These are phyloP conservation scores for Euphydryas editha DNA, from an alignment of 2,888 invertebrate species.

Conservation along the genomic window DNA sequence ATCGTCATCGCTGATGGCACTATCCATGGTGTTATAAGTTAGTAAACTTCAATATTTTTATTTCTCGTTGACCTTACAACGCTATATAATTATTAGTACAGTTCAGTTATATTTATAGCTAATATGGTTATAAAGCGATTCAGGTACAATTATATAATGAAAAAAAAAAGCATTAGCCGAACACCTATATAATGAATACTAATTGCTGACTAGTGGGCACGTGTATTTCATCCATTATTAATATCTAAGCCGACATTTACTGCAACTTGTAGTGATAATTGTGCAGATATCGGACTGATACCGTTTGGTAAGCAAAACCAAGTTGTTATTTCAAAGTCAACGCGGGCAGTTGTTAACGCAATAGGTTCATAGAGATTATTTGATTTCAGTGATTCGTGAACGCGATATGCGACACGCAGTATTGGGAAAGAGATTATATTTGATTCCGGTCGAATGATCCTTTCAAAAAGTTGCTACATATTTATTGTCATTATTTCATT, in stretches of 20 bases:
- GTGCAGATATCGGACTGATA: conserved; percentile 31
- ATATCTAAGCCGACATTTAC: conserved; percentile 27
- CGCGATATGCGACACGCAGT: conserved; percentile 34
- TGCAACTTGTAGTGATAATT: conserved; percentile 33
- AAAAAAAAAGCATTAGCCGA: conserved; percentile 14
- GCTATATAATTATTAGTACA: too few relatives aligned
- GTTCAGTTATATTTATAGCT: background rate
- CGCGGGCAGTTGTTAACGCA: conserved; percentile 20
- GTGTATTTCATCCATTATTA: conserved; percentile 32
- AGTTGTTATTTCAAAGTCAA: conserved; percentile 31
- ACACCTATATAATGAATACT: conserved; percentile 28
- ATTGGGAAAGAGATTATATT: conserved; percentile 26
- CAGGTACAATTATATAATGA: background rate
- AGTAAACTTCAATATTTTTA: conserved; percentile 44
- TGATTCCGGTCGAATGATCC: background rate
- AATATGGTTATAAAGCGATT: background rate
- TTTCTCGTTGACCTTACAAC: too few relatives aligned
- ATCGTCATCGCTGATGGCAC: conserved; percentile 55
- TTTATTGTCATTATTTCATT: background rate
- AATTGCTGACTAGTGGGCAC: conserved; percentile 29
- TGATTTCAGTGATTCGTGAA: conserved; percentile 32
- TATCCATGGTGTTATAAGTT: conserved; percentile 62
- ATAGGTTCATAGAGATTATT: conserved; percentile 28
- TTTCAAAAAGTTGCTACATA: conserved; percentile 1
- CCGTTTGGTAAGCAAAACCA: conserved; percentile 33